Percentiles rank a stretch among this genome's conserved stretches.
These are phyloP conservation scores for Prochilodus magdalenae DNA, from an alignment of 2,113 vertebrate genomes.

Conservation along the genomic window DNA sequence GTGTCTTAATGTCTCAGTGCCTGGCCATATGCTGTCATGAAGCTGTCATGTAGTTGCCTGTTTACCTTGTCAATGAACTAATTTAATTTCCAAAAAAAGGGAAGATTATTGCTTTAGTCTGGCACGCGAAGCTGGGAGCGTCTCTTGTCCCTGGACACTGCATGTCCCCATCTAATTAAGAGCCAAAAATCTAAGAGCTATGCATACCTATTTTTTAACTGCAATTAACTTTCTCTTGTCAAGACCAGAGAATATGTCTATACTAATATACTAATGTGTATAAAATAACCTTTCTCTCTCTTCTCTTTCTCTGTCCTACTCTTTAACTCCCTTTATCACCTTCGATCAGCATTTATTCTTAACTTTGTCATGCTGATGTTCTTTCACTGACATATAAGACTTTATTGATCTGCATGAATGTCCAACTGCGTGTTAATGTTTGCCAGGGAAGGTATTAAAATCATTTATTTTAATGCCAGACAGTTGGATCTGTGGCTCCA, in stretches of 20 bases:
- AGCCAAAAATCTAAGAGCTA: conserved; percentile 56
- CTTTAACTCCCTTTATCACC: conserved; percentile 3
- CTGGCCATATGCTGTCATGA: conserved; percentile 6
- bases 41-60: background rate
- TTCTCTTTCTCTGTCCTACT: conserved; percentile 4
- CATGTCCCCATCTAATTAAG: conserved; percentile 71
- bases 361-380: background rate
- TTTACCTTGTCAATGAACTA: conserved; percentile 35
- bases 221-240: conserved; percentile 3
- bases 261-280: background rate
- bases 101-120: conserved; percentile 30
- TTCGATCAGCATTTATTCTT: conserved; percentile 54
- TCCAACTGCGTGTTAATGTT: conserved; percentile 59
- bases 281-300: background rate
- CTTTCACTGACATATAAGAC: conserved; percentile 32
- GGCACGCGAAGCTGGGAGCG: conserved; percentile 24
- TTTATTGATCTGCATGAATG: conserved; percentile 52
- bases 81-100: conserved; percentile 48
- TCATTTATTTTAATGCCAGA: conserved; percentile 54
- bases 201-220: background rate
- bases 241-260: conserved; percentile 5
- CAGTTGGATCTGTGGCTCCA: conserved; percentile 40
- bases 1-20: conserved; percentile 11
- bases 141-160: conserved; percentile 57
- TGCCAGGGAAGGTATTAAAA: conserved; percentile 58